Conservation (phyloP, 2,888 invertebrate genomes). For the Erebia aethiops region DNA sequence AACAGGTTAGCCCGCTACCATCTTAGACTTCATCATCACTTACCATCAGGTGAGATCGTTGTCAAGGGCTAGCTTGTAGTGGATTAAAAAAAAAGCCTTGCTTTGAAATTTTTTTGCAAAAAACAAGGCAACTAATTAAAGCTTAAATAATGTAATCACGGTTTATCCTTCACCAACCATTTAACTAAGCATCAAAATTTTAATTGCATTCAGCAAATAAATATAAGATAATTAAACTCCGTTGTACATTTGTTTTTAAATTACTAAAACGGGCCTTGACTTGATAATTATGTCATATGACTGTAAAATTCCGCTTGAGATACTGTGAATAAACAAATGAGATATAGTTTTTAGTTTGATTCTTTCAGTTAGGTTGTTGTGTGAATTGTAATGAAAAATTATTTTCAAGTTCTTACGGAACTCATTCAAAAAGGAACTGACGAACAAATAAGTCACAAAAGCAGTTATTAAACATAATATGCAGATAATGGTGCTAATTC, state of each 20-base stretch:
- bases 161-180: constrained; percentile 15
- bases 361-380: background rate
- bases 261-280: constrained; percentile 41
- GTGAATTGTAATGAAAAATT: background rate
- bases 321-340: constrained; percentile 17
- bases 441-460: background rate
- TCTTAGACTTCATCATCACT: too few species aligned
- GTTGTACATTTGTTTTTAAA: constrained; percentile 41
- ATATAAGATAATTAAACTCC: constrained; percentile 38
- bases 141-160: constrained; percentile 19
- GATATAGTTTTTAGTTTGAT: background rate
- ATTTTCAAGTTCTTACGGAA: background rate
- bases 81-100: too few species aligned
- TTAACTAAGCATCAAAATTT: constrained; percentile 26
- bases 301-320: constrained; percentile 31
- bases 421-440: background rate
- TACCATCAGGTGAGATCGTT: too few species aligned
- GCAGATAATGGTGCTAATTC: too few species aligned
- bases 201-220: constrained; percentile 30
- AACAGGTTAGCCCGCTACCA: too few species aligned
- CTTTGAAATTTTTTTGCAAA: too few species aligned
- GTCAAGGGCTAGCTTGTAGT: too few species aligned
- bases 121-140: constrained; percentile 3
- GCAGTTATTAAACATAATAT: background rate
- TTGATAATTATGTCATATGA: constrained; percentile 46